Evolutionary conservation across 2,113 vertebrate genomes (phyloP).

Genomic region (Lamprologus sp.): DNA sequence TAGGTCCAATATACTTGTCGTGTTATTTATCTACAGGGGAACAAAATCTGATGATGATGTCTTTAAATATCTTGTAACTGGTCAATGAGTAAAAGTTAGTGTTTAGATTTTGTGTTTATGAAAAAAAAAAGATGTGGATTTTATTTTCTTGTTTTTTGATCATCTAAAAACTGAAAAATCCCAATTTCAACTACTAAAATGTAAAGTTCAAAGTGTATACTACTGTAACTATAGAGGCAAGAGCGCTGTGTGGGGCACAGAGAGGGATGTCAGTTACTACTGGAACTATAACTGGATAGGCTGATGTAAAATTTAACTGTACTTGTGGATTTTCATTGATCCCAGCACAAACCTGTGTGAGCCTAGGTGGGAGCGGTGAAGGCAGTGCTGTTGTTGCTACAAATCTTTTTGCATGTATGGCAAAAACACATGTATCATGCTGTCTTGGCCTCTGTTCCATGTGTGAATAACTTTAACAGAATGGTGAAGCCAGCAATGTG

Average conservation of each 20-base stretch:
- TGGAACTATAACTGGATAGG: neutral
- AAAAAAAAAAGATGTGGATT: neutral
- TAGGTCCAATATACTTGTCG: neutral
- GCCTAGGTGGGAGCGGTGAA: neutral
- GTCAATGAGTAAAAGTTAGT: neutral
- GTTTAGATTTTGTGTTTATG: neutral
- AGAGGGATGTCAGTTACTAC: slow-evolving; percentile 28
- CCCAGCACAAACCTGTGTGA: neutral
- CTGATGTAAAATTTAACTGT: neutral
- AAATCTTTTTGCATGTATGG: neutral
- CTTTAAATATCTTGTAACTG: neutral
- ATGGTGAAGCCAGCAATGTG: neutral
- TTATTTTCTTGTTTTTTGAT: neutral
- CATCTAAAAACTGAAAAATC: neutral
- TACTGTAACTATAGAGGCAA: neutral
- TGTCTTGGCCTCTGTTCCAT: neutral
- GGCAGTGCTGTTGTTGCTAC: neutral
- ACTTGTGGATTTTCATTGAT: neutral
- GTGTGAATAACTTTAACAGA: neutral
- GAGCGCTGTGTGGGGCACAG: slow-evolving; percentile 34
- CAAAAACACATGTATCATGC: neutral
- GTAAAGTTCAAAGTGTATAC: neutral
- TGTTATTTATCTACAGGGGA: neutral
- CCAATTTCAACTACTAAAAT: neutral
- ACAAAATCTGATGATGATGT: neutral